Evolutionary conservation across 2,888 invertebrate species (phyloP), one percentile per base, ranked within the genome.

Genomic region (Aplocera efformata): DNA sequence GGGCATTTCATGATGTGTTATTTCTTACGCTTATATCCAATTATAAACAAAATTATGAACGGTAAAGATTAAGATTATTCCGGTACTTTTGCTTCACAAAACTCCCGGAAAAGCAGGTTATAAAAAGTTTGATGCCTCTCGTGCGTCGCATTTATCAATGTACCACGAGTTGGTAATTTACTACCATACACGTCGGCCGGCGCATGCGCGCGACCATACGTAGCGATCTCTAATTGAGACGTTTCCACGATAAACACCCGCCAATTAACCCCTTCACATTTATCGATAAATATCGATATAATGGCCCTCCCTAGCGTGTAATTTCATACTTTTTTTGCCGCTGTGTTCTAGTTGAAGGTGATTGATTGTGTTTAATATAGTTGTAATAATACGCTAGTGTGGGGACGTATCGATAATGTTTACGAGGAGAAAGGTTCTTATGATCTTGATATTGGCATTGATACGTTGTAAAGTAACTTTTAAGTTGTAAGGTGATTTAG

Each of bases 211-310:
- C 30, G 32, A 26, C 50, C 56, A 43, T 50, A 52, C 48, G 48
- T 37, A 50, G 51, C 46, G 46, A 35, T 40, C 46, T 42, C 58
- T 75, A 73, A 77, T 77, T 74, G 77, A 78, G 76, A 74, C 66
- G 68, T 67, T 66, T 68, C 64, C 61, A 54, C 66, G 60, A 63
- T 70, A 69, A 70, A 66, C 53, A 59, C 59, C 57, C 56, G 63
- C 66, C 72, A 72, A 75, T 75, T 63, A 63, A 63, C 48, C 59
- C 60, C 55, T 50, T 62, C 37, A 42, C 38, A 40, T 38, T 47
- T 50, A 55, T 47, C 50, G 54, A 50, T 47, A 45, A 48, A 47
- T 34, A 48, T 55, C 50, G 35, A 23, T 42, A 35, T 52, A 47
- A 52, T 50, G 58, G 55, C 54, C 63, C 63, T 27, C 59, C 56